Evolutionary conservation across 2,888 invertebrate species (phyloP).

Genomic region (Synanthedon andrenaeformis): DNA sequence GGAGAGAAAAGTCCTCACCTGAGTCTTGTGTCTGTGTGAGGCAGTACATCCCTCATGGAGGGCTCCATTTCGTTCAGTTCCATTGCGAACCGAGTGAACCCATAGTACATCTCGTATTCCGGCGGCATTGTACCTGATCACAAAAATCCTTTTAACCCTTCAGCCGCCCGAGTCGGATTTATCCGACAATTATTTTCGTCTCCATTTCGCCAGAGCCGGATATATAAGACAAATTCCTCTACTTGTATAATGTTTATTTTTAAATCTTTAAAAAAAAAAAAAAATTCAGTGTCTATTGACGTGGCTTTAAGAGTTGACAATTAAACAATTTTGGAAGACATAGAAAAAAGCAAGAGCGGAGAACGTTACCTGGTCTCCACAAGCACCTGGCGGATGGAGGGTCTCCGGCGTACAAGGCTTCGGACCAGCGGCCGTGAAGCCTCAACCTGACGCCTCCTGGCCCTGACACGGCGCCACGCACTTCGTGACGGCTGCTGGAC

Average conservation of each 20-base stretch:
- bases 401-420: conserved; percentile 81
- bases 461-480: conserved; percentile 75
- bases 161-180: too few relatives aligned
- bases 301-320: too few relatives aligned
- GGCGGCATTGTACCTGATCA: conserved; percentile 79
- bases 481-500: conserved; percentile 83
- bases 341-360: too few relatives aligned
- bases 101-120: conserved; percentile 83
- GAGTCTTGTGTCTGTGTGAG: conserved; percentile 81
- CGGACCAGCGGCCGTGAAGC: conserved; percentile 86
- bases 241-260: too few relatives aligned
- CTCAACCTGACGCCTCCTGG: conserved; percentile 68
- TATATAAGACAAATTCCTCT: too few relatives aligned
- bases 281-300: too few relatives aligned
- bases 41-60: conserved; percentile 71
- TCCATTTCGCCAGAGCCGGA: too few relatives aligned
- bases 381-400: conserved; percentile 79
- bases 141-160: too few relatives aligned
- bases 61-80: conserved; percentile 83
- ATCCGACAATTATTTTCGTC: too few relatives aligned
- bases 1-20: conserved; percentile 23
- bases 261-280: too few relatives aligned
- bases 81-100: conserved; percentile 87
- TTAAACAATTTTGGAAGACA: too few relatives aligned
- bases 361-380: conserved; percentile 86